These are phyloP conservation scores for Musca vetustissima DNA, from an alignment of 1,140 invertebrate species.

Conservation along the genomic window DNA sequence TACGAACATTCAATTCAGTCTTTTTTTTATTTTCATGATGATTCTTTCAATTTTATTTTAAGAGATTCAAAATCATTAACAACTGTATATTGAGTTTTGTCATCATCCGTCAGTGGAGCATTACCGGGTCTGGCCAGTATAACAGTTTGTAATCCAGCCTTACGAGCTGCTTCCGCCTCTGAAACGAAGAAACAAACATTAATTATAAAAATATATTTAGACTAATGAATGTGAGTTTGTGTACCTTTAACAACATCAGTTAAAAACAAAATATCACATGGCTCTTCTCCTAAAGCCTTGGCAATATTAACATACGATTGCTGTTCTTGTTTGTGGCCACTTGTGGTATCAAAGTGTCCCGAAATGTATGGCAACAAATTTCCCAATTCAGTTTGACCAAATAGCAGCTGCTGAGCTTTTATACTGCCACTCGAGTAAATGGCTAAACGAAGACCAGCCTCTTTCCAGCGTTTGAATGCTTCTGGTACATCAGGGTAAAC, in stretches of 20 bases:
- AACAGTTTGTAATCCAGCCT: constrained; percentile 68
- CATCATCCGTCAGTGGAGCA: constrained; percentile 55
- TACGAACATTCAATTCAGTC: neutral
- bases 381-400: constrained; percentile 74
- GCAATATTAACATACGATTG: constrained; percentile 77
- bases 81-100: constrained; percentile 29
- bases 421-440: constrained; percentile 93
- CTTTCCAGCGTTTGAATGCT: constrained; percentile 71
- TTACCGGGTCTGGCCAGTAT: constrained; percentile 80
- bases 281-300: constrained; percentile 63
- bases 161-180: constrained; percentile 81
- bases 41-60: constrained; percentile 22
- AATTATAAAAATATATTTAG: neutral
- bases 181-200: constrained; percentile 29
- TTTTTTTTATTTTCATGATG: constrained; percentile 9
- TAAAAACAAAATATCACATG: constrained; percentile 77
- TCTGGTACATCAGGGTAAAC: constrained; percentile 82
- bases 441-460: constrained; percentile 69
- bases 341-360: constrained; percentile 84
- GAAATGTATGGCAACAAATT: constrained; percentile 75
- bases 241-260: constrained; percentile 79
- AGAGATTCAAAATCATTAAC: constrained; percentile 33
- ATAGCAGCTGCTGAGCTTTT: constrained; percentile 87
- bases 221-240: neutral
- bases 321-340: constrained; percentile 75